These are phyloP conservation scores for Oedothorax gibbosus DNA, from an alignment of 1,140 invertebrate species.

Conservation along the genomic window DNA sequence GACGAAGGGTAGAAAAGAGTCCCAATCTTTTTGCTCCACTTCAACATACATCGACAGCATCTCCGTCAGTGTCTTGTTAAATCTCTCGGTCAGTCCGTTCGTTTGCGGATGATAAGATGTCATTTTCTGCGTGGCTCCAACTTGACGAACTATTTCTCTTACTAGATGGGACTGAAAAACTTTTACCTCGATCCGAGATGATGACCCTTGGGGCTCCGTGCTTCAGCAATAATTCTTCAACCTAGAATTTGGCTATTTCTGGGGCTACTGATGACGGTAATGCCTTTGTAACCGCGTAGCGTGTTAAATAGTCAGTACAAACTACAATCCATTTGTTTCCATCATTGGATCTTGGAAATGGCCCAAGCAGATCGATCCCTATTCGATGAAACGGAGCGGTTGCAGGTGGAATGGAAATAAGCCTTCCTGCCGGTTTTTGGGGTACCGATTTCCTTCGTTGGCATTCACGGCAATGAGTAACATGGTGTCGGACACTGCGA, in stretches of 20 bases:
- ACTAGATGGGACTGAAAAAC: too few species aligned
- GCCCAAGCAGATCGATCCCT: background rate
- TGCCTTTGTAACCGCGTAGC: too few species aligned
- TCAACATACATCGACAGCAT: background rate
- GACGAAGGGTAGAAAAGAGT: background rate
- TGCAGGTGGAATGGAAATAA: background rate
- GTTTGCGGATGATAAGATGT: background rate
- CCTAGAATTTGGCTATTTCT: too few species aligned
- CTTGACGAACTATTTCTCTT: too few species aligned
- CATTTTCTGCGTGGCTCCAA: too few species aligned
- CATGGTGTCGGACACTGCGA: background rate
- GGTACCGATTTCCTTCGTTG: background rate
- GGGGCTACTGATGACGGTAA: too few species aligned
- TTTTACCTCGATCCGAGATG: too few species aligned
- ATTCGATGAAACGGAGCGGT: background rate
- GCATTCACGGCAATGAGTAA: background rate
- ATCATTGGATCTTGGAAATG: slow-evolving; percentile 1
- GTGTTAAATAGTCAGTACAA: too few species aligned
- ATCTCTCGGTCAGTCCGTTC: background rate
- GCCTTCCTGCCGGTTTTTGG: background rate
- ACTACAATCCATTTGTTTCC: too few species aligned
- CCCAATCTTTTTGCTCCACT: background rate
- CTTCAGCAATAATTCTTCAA: too few species aligned
- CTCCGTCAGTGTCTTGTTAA: background rate
- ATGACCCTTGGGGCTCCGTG: too few species aligned